phyloP scores from a whole-genome alignment of 2,113 vertebrate species.

The Stomatorhinus ivindoensis region DNA sequence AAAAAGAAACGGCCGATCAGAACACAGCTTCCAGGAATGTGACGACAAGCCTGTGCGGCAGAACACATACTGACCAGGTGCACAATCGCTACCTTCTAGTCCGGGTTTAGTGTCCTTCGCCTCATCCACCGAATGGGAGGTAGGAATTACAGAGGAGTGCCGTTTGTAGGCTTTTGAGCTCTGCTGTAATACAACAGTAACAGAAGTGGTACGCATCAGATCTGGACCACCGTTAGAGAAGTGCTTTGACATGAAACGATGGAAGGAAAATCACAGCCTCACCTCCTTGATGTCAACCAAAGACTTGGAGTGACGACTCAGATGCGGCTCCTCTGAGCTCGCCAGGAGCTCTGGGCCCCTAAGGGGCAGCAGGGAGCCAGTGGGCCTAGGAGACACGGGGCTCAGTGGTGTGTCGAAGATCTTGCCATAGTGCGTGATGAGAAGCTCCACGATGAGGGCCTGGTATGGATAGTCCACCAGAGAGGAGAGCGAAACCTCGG shows the following conservation, averaged over 20 bases:
- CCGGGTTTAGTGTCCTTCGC: slow-evolving; percentile 43
- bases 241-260: neutral
- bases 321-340: slow-evolving; percentile 58
- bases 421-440: slow-evolving; percentile 74
- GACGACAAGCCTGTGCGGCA: neutral
- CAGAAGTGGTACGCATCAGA: neutral
- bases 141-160: slow-evolving; percentile 56
- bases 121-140: slow-evolving; percentile 51
- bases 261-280: slow-evolving; percentile 30
- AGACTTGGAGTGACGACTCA: slow-evolving; percentile 61
- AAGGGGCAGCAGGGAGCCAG: slow-evolving; percentile 45
- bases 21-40: neutral
- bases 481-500: slow-evolving; percentile 85
- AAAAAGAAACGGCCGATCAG: too few species aligned
- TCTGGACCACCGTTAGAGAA: neutral
- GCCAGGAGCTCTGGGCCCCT: slow-evolving; percentile 23
- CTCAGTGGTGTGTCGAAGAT: slow-evolving; percentile 70
- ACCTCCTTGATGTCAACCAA: slow-evolving; percentile 82
- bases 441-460: slow-evolving; percentile 81
- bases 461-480: slow-evolving; percentile 92
- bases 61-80: slow-evolving; percentile 24
- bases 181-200: slow-evolving; percentile 35
- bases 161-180: slow-evolving; percentile 54
- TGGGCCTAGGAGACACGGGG: slow-evolving; percentile 38
- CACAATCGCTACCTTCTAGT: slow-evolving; percentile 28